Percentiles rank a stretch among this genome's conserved stretches.
Evolutionary conservation across 2,797 vertebrate genomes (phyloP).

Genomic region (Hypotaenidia philippensis): DNA sequence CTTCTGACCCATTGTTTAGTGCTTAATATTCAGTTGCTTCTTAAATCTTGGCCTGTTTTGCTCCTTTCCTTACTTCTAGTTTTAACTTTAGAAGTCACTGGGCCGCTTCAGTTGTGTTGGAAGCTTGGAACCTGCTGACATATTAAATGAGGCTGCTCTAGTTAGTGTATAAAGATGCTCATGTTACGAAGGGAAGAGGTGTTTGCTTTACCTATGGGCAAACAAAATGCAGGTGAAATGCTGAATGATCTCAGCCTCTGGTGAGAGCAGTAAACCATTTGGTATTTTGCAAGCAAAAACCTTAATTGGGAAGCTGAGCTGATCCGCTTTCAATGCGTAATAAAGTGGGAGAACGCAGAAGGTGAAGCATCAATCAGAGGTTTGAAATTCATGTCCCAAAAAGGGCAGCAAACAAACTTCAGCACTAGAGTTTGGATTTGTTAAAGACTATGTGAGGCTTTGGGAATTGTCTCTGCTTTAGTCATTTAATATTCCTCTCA

Average conservation of each 20-base stretch:
- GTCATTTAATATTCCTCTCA: conserved; percentile 6
- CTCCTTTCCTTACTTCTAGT: neutral
- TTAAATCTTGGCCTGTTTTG: neutral
- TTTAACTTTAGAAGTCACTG: neutral
- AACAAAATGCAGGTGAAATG: neutral
- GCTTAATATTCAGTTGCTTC: neutral
- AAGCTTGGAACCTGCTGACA: neutral
- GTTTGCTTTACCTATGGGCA: neutral
- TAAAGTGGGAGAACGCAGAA: neutral
- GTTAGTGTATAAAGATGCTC: neutral
- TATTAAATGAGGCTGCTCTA: neutral
- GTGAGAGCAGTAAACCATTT: neutral
- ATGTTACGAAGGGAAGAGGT: accelerated
- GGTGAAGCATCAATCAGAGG: neutral
- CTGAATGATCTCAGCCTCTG: neutral
- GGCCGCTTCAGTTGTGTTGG: neutral
- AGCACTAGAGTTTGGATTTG: neutral
- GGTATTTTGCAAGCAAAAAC: neutral
- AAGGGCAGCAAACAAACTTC: neutral
- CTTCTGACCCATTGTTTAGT: neutral
- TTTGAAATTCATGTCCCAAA: neutral
- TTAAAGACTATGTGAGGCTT: neutral
- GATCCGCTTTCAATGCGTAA: neutral
- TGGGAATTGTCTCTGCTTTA: neutral
- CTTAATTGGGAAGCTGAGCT: neutral